phyloP scores from a whole-genome alignment of 2,113 vertebrate genomes.

The Erythrocebus patas region DNA sequence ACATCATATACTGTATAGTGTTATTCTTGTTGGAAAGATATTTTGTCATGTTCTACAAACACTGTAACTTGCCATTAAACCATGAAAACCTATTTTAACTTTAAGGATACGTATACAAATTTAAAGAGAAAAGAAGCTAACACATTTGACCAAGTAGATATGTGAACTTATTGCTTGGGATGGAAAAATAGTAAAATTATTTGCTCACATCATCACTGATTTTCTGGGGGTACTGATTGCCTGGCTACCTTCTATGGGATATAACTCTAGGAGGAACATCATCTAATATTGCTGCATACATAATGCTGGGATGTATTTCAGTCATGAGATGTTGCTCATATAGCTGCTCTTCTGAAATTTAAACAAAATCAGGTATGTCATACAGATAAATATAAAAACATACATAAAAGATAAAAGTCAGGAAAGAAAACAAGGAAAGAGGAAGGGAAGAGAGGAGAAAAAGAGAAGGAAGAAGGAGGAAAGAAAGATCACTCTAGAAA shows the following conservation, averaged over 20 bases:
- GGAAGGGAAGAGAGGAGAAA: too few species aligned
- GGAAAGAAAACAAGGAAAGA: too few species aligned
- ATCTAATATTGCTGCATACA: not conserved
- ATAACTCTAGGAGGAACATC: not conserved
- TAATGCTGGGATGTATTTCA: not conserved
- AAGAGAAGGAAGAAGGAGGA: not conserved
- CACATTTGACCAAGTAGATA: slow-evolving; percentile 7
- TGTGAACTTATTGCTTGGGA: not conserved
- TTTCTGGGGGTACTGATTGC: not conserved
- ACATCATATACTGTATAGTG: not conserved
- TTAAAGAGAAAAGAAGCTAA: not conserved
- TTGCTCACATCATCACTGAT: not conserved
- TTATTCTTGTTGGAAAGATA: not conserved
- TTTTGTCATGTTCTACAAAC: not conserved
- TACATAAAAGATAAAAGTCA: not conserved
- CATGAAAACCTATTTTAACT: not conserved
- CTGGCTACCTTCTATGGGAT: not conserved
- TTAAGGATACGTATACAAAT: not conserved
- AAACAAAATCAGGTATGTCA: not conserved
- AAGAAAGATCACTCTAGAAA: not conserved
- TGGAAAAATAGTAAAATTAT: not conserved
- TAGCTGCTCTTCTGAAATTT: not conserved
- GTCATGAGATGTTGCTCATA: not conserved
- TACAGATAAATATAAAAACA: not conserved
- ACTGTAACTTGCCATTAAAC: not conserved